A percentile compares a stretch with the other conserved stretches of the same genome.
phyloP scores from a whole-genome alignment of 2,888 invertebrate genomes.

The Pyrochroa serraticornis region DNA sequence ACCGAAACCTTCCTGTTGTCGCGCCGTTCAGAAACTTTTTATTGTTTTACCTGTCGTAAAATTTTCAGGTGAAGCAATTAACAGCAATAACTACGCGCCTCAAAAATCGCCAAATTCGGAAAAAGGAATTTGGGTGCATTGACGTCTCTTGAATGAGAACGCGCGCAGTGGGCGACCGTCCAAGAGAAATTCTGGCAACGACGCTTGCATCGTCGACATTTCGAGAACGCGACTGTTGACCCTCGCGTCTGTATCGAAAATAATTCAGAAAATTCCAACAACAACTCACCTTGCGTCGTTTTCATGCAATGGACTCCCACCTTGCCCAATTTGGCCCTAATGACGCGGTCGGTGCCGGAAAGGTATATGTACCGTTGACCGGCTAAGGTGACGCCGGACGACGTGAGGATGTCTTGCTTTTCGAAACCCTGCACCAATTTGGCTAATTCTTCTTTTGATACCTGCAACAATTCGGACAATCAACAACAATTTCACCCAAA shows the following conservation, averaged over 20 bases:
- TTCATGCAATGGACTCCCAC: conserved; percentile 96
- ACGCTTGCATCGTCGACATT: background rate
- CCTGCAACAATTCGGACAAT: conserved; percentile 62
- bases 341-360: conserved; percentile 91
- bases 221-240: conserved; percentile 8
- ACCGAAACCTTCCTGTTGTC: conserved; percentile 10
- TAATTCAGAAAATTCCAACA: background rate
- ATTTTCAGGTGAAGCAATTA: no score
- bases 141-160: no score
- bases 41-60: no score
- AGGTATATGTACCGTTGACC: conserved; percentile 94
- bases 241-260: conserved; percentile 1
- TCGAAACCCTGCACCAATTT: conserved; percentile 91
- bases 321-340: conserved; percentile 92
- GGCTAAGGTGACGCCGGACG: conserved; percentile 89
- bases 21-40: no score
- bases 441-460: conserved; percentile 89
- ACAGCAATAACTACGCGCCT: no score
- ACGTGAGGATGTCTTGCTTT: conserved; percentile 86
- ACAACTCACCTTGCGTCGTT: conserved; percentile 82
- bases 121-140: no score
- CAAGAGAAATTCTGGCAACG: no score
- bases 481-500: background rate
- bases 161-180: no score
- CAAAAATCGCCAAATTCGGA: no score